phyloP scores from a whole-genome alignment of 1,140 invertebrate species.

The Brachionus paranguensis region DNA sequence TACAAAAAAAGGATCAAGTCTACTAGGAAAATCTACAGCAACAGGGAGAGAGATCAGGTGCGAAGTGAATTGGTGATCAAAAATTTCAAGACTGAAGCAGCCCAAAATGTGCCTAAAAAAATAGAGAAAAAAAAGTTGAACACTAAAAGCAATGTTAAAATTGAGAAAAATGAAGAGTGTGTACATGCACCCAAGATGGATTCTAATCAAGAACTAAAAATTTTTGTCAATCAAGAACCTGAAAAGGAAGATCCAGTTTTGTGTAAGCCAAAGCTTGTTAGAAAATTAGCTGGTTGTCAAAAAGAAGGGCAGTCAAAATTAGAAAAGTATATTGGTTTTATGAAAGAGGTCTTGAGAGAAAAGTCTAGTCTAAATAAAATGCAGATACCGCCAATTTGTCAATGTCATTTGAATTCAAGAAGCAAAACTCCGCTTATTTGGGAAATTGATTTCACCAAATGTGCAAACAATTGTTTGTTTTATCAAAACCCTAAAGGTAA shows the following conservation, averaged over 20 bases:
- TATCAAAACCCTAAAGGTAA: slow-evolving; percentile 37
- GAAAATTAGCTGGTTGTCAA: not conserved
- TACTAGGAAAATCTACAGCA: slow-evolving; percentile 21
- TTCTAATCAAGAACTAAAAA: not conserved
- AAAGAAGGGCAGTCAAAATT: not conserved
- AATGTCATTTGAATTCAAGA: slow-evolving; percentile 3
- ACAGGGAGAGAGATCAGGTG: slow-evolving; percentile 23
- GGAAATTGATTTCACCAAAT: slow-evolving; percentile 1
- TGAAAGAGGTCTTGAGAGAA: not conserved
- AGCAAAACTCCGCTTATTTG: not conserved
- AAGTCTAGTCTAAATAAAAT: not conserved
- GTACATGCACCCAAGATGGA: not conserved
- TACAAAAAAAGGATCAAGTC: slow-evolving; percentile 24
- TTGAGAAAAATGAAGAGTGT: not conserved
- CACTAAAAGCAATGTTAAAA: not conserved
- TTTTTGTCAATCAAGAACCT: not conserved
- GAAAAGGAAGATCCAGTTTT: not conserved
- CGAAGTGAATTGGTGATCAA: not conserved
- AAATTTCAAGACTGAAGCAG: not conserved
- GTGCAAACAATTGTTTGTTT: slow-evolving; percentile 36
- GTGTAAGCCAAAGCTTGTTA: not conserved
- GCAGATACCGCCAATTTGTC: slow-evolving; percentile 8
- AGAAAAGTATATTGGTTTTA: not conserved
- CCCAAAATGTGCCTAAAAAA: not conserved
- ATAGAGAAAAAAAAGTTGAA: not conserved